Base-by-base conservation (phyloP, 2,113 vertebrate genomes). In the Periophthalmodon schlosseri region DNA sequence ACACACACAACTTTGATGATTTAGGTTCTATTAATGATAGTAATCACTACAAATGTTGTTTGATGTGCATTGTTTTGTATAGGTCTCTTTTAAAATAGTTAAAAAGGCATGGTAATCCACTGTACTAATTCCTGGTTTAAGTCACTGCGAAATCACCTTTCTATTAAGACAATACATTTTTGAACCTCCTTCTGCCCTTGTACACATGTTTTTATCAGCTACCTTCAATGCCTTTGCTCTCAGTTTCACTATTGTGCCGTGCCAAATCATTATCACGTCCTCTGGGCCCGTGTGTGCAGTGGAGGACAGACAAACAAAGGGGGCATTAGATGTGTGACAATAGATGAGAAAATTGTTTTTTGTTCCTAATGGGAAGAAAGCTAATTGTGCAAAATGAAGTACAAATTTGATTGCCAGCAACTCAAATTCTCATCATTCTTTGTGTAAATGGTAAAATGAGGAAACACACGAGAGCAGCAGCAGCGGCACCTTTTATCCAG, bases 301-400 rank as follows among this genome's bases (percentile, higher is more conserved):
- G 1, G 7, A 57, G 21, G 61, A 36, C 33, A 10, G 71, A 76
- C 66, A 86, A 84, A 86, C 72, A 87, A 84, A 79, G 69, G 44
- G 50, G 13, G 57, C 73, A 83, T 88, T 76, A 78, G 68, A 77
- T 8, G 73, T 70, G 58, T 79, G 75, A 82, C 83, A 87, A 76
- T 77, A 20, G 70, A 76, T 46, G 39, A 58, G 57, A 7, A 81
- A 86, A 85, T 78, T 70, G 81, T 69, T 65, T 84, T 81, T 79
- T 74, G 44, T 77, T 80, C 14, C 73, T 79, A 73, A 79, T 85
- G 82, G 78, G 78, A 72, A 74, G 52, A 66, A 47, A 74, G 72
- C 57, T 83, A 79, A 84, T 81, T 86, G 79, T 77, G 72, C n/a
- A 4, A 3, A 69, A 83, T 78, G 63, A 74, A 76, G 69, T 46